A percentile compares a stretch with the other conserved stretches of the same genome.
These are phyloP conservation scores for Aethes cnicana DNA, from an alignment of 2,888 invertebrate species.

Conservation along the genomic window DNA sequence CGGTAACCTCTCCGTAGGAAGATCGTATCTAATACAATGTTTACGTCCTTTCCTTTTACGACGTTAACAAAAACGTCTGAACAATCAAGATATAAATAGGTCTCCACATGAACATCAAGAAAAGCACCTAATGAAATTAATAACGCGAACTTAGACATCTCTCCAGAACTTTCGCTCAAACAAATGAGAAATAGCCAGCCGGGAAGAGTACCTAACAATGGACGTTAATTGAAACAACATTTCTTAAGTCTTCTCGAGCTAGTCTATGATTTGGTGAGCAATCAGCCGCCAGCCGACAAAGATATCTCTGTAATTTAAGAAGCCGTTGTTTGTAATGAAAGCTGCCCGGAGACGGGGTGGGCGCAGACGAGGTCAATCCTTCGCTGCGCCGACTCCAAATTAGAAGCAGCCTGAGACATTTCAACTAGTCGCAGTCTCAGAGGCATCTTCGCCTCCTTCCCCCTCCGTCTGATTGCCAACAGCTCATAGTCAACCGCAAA, in stretches of 20 bases:
- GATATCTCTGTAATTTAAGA: slow-evolving; percentile 35
- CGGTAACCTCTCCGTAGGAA: no score
- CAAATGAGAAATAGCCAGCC: slow-evolving; percentile 1
- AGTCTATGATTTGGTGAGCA: slow-evolving; percentile 26
- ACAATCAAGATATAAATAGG: no score
- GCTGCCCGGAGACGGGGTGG: slow-evolving; percentile 36
- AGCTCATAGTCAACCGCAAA: slow-evolving; percentile 58
- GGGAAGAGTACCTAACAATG: slow-evolving; percentile 11
- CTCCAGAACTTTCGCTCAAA: slow-evolving; percentile 1
- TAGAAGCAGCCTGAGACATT: slow-evolving; percentile 64
- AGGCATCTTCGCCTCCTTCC: slow-evolving; percentile 39
- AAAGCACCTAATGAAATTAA: neutral
- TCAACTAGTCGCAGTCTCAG: slow-evolving; percentile 54
- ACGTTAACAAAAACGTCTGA: no score
- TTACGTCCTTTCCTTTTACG: no score
- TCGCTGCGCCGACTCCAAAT: slow-evolving; percentile 58
- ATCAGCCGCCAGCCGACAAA: slow-evolving; percentile 34
- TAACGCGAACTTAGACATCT: neutral
- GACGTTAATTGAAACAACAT: slow-evolving; percentile 15
- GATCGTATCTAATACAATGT: no score
- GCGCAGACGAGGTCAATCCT: slow-evolving; percentile 56
- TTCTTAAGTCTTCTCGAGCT: slow-evolving; percentile 15
- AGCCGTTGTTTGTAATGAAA: slow-evolving; percentile 36
- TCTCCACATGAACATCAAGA: no score
- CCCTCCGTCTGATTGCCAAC: slow-evolving; percentile 58